A percentile compares a stretch with the other conserved stretches of the same genome.
phyloP scores from a whole-genome alignment of 1,140 invertebrate genomes.

The Armadillidium nasatum region DNA sequence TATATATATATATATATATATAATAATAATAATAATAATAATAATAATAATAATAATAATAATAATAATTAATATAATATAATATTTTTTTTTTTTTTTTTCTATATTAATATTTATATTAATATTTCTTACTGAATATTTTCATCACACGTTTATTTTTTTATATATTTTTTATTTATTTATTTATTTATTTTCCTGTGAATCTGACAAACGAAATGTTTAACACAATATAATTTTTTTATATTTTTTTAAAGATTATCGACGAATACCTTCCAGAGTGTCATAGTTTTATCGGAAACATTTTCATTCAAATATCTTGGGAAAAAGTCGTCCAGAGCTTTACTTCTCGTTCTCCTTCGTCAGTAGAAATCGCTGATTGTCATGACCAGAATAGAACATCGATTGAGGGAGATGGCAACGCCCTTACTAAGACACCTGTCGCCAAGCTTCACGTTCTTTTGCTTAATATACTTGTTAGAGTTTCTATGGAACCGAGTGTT shows the following conservation, averaged over 20 bases:
- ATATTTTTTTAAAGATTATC: slow-evolving; percentile 51
- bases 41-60: no score
- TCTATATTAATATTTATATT: no score
- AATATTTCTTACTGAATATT: no score
- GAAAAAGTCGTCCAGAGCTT: slow-evolving; percentile 49
- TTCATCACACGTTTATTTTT: no score
- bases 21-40: no score
- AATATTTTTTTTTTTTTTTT: no score
- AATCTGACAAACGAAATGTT: neutral
- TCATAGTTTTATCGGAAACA: slow-evolving; percentile 64
- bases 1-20: no score
- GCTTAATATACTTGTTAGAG: slow-evolving; percentile 62
- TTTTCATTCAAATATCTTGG: slow-evolving; percentile 65
- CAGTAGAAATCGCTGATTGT: slow-evolving; percentile 39
- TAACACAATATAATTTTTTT: no score
- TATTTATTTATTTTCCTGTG: slow-evolving; percentile 17
- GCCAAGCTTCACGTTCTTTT: slow-evolving; percentile 56
- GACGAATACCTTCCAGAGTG: slow-evolving; percentile 65
- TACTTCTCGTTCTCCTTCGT: slow-evolving; percentile 44
- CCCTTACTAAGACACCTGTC: slow-evolving; percentile 21
- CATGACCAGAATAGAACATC: neutral
- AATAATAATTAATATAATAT: no score
- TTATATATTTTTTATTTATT: slow-evolving; percentile 16
- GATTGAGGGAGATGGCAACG: neutral
- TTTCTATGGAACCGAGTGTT: slow-evolving; percentile 66